Evolutionary conservation across 2,888 invertebrate species (phyloP).

Genomic region (Strigamia crassipes): DNA sequence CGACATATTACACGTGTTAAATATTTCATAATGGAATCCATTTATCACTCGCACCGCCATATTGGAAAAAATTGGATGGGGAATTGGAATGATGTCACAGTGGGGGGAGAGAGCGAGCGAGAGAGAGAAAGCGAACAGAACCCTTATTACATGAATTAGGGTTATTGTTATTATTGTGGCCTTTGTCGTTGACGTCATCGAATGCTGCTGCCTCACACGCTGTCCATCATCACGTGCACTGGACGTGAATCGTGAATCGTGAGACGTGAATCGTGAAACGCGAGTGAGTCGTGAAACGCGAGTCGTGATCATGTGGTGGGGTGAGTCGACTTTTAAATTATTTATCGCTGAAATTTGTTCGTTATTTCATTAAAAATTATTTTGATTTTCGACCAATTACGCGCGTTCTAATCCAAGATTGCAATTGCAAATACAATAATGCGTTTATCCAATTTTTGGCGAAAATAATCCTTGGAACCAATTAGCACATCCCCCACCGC

Average conservation of each 20-base stretch:
- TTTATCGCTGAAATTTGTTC: no score
- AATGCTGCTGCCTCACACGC: no score
- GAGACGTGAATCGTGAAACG: no score
- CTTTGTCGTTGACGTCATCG: background rate
- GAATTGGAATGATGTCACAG: constrained; percentile 14
- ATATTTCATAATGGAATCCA: constrained; percentile 47
- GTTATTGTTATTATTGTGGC: constrained; percentile 22
- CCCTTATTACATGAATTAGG: constrained; percentile 8
- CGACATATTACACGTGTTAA: constrained; percentile 46
- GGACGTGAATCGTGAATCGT: no score
- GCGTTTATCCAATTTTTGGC: constrained; percentile 48
- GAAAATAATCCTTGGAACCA: constrained; percentile 48
- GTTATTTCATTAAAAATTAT: no score
- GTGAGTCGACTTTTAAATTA: background rate
- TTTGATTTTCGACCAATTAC: constrained; percentile 1
- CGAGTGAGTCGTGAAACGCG: no score
- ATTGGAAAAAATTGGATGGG: constrained; percentile 25
- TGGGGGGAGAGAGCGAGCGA: background rate
- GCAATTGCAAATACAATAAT: constrained; percentile 45
- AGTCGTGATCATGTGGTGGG: background rate
- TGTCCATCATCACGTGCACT: no score
- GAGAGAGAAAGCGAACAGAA: no score
- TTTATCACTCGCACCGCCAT: constrained; percentile 39
- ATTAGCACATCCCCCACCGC: constrained; percentile 44
- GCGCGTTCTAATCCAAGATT: constrained; percentile 1